A percentile compares a stretch with the other conserved stretches of the same genome.
Conservation (phyloP, 2,113 vertebrate species). For the Sinocyclocheilus grahami region DNA sequence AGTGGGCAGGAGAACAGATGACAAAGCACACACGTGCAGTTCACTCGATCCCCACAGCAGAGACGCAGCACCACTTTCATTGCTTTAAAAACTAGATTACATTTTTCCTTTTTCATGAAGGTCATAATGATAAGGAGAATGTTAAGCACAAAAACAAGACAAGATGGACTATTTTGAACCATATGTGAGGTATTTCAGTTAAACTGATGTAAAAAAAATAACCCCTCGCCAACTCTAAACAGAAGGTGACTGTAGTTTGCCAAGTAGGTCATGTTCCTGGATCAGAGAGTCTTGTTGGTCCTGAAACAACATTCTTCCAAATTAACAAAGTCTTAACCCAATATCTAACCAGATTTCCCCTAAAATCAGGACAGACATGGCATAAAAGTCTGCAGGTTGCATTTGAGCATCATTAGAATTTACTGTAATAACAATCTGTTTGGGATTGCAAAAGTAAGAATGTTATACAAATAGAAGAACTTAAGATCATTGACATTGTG, state of each 20-base stretch:
- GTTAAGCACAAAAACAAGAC: background rate
- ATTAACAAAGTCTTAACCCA: background rate
- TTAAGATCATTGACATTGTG: too few species aligned
- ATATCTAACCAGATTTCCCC: background rate
- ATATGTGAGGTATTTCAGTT: background rate
- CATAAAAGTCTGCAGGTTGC: background rate
- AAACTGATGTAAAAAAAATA: background rate
- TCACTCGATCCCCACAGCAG: background rate
- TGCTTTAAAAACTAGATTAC: background rate
- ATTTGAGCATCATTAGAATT: background rate
- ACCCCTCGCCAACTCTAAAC: background rate
- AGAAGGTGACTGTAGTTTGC: background rate
- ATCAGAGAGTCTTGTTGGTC: background rate
- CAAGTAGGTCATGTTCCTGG: background rate
- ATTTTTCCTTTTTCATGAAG: background rate
- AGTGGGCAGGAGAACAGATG: background rate
- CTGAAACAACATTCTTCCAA: background rate
- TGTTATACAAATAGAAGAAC: background rate
- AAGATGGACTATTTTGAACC: background rate
- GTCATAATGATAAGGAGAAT: background rate
- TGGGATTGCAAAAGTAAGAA: too few species aligned
- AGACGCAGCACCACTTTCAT: conserved; percentile 22
- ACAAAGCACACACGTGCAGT: conserved; percentile 5
- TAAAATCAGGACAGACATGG: background rate
- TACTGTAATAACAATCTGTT: background rate